Base-by-base conservation (phyloP, 2,797 vertebrate species). In the Lacerta bilineata region DNA sequence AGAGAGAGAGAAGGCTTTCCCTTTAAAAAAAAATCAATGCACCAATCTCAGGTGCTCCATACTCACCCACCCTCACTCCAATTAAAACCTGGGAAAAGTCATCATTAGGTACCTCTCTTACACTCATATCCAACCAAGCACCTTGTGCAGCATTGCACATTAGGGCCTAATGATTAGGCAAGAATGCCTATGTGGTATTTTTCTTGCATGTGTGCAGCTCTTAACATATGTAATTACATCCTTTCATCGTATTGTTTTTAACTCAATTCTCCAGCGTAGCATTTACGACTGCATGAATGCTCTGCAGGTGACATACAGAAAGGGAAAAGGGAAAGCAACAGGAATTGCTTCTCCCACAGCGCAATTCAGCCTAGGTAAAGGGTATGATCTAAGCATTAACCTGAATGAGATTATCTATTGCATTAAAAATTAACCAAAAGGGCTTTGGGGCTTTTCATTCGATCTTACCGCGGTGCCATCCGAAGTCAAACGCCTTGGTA, bases 191-290 rank as follows among this genome's bases (percentile, higher is more conserved):
- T 55, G 50, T 55, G 50, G 50, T 15, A 41, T n/a, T 46, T 68
- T 46, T 84, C 69, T 36, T 84, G 11, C 25, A 46, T 74, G 50
- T 84, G 20, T 72, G 46, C 36, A 64, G 27, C 27, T 46, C 41
- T 50, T 55, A 50, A 50, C 46, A n/a, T 18, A 78, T 50, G 77
- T 66, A 84, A 84, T 84, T 61, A 61, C 43, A 59, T 84, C 50
- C 33, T 84, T 84, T 72, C 33, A 59, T 59, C 68, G 15, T 74
- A 74, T 8, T 55, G 83, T 74, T 68, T 83, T 83, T 64, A 59
- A 36, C 33, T 33, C 23, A 74, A 27, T 39, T 84, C n/a, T 61
- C 9, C 50, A 74, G 23, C 43, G 78, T 20, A 72, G 33, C 33
- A 72, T 69, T 41, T 59, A 25, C 33, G 18, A 77, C n/a, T 11